These are phyloP conservation scores for Agrochola litura DNA, from an alignment of 2,888 invertebrate genomes.

Conservation along the genomic window DNA sequence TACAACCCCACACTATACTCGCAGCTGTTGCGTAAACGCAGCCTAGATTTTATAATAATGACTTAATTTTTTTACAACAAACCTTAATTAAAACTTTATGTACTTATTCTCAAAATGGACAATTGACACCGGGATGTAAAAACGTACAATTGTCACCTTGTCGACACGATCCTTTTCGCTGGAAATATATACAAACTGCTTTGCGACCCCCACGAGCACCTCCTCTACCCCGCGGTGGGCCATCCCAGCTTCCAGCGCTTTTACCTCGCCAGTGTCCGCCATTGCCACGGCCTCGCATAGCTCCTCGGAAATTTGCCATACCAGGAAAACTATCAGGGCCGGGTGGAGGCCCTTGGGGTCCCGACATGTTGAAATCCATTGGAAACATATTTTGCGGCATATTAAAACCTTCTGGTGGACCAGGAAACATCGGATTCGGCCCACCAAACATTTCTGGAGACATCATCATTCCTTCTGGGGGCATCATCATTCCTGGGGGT, in stretches of 20 bases:
- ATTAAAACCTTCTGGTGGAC: slow-evolving; percentile 82
- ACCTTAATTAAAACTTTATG: slow-evolving; percentile 23
- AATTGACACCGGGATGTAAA: slow-evolving; percentile 94
- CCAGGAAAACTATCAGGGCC: slow-evolving; percentile 82
- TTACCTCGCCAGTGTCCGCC: slow-evolving; percentile 89
- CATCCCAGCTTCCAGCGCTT: slow-evolving; percentile 86
- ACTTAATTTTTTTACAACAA: slow-evolving; percentile 48
- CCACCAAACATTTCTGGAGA: slow-evolving; percentile 77
- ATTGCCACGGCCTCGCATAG: slow-evolving; percentile 89
- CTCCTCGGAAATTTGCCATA: slow-evolving; percentile 88
- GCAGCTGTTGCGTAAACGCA: slow-evolving; percentile 11
- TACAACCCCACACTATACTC: slow-evolving; percentile 4
- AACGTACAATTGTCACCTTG: slow-evolving; percentile 96
- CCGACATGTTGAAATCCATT: slow-evolving; percentile 88
- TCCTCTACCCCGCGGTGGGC: slow-evolving; percentile 86
- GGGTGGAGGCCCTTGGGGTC: slow-evolving; percentile 79
- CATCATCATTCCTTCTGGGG: slow-evolving; percentile 80
- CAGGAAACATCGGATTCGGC: slow-evolving; percentile 69
- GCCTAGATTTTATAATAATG: slow-evolving; percentile 44
- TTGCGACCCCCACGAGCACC: slow-evolving; percentile 89
- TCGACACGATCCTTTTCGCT: slow-evolving; percentile 95
- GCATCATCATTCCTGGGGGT: slow-evolving; percentile 78
- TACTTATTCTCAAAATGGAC: slow-evolving; percentile 82
- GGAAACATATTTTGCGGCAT: slow-evolving; percentile 88
- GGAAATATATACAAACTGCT: slow-evolving; percentile 94